phyloP scores from a whole-genome alignment of 2,888 invertebrate genomes.

The Caprella mutica region DNA sequence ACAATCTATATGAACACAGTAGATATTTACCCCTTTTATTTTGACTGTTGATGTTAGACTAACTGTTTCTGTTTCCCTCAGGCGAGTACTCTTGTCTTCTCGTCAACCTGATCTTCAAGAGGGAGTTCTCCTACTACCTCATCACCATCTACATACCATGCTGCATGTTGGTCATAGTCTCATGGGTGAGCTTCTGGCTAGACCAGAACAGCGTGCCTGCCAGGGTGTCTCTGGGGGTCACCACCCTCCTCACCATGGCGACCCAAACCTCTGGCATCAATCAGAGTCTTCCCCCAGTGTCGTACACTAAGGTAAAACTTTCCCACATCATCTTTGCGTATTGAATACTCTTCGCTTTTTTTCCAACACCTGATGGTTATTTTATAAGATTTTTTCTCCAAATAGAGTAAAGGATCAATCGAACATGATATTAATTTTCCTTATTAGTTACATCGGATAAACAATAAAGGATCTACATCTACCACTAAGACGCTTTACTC shows the following conservation, averaged over 20 bases:
- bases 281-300: constrained; percentile 45
- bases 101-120: constrained; percentile 44
- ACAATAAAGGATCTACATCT: no score
- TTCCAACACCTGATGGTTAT: no score
- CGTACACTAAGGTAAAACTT: constrained; percentile 46
- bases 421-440: no score
- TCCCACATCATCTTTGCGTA: not conserved
- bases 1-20: no score
- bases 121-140: constrained; percentile 48
- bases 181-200: constrained; percentile 42
- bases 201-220: constrained; percentile 42
- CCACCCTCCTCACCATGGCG: constrained; percentile 46
- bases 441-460: no score
- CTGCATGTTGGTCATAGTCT: constrained; percentile 43
- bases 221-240: constrained; percentile 43
- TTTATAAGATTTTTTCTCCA: no score
- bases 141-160: constrained; percentile 49
- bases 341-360: no score
- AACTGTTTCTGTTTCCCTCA: constrained; percentile 37
- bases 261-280: constrained; percentile 44
- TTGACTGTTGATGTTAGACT: no score
- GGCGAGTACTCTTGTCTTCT: constrained; percentile 46
- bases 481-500: no score
- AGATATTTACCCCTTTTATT: no score
- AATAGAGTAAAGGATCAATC: no score